A percentile compares a stretch with the other conserved stretches of the same genome.
phyloP scores from a whole-genome alignment of 2,888 invertebrate genomes.

The Orthonychiurus folsomi region DNA sequence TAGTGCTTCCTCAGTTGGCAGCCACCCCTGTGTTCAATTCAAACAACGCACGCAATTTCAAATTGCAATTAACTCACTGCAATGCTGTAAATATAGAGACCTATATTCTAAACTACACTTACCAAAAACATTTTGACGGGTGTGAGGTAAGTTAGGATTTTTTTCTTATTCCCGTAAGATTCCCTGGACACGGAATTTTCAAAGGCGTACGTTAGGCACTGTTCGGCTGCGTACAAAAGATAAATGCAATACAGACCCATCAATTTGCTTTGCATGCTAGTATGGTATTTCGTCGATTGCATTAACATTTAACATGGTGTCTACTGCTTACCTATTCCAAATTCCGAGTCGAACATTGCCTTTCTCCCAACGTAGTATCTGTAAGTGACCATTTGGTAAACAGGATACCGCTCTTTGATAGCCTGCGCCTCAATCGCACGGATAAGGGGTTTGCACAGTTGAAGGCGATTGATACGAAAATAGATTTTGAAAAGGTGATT shows the following conservation, averaged over 20 bases:
- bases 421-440: slow-evolving; percentile 83
- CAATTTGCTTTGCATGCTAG: background rate
- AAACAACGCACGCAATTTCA: too few species aligned
- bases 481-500: slow-evolving; percentile 97
- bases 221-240: slow-evolving; percentile 59
- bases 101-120: slow-evolving; percentile 29
- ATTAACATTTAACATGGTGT: too few species aligned
- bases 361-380: slow-evolving; percentile 94
- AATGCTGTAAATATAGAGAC: background rate
- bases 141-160: slow-evolving; percentile 87
- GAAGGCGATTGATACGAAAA: slow-evolving; percentile 81
- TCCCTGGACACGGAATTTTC: slow-evolving; percentile 68
- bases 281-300: too few species aligned
- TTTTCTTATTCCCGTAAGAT: slow-evolving; percentile 74
- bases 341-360: slow-evolving; percentile 97
- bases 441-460: slow-evolving; percentile 86
- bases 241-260: background rate
- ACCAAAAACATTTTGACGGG: slow-evolving; percentile 91
- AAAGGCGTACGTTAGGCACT: slow-evolving; percentile 85
- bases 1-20: slow-evolving; percentile 74
- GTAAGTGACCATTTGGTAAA: slow-evolving; percentile 92
- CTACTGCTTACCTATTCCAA: slow-evolving; percentile 61
- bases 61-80: background rate
- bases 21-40: slow-evolving; percentile 58
- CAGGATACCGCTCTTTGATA: slow-evolving; percentile 76